These are phyloP conservation scores for Fistularia tabacaria DNA, from an alignment of 2,797 vertebrate species.

Conservation along the genomic window DNA sequence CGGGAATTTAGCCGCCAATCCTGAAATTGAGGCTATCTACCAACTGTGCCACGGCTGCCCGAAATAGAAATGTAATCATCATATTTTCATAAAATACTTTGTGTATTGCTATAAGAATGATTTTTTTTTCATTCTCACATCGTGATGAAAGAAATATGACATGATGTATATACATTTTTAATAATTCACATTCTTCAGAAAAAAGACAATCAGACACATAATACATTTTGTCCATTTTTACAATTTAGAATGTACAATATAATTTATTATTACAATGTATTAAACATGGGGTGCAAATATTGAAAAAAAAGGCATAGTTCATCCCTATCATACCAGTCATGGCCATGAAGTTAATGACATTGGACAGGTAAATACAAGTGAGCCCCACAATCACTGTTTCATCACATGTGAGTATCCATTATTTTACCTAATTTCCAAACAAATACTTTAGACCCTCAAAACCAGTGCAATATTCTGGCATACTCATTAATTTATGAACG, in stretches of 20 bases:
- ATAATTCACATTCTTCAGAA: slow-evolving; percentile 72
- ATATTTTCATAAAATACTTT: too few relatives aligned
- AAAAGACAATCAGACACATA: slow-evolving; percentile 71
- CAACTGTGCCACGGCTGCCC: too few relatives aligned
- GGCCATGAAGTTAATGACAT: slow-evolving; percentile 53
- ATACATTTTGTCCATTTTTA: slow-evolving; percentile 70
- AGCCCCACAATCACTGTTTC: slow-evolving; percentile 31
- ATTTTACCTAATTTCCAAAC: not conserved
- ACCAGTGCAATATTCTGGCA: not conserved
- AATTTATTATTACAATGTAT: slow-evolving; percentile 74
- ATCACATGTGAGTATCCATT: slow-evolving; percentile 11
- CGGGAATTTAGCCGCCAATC: too few relatives aligned
- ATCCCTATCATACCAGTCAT: slow-evolving; percentile 52
- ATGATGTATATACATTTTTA: slow-evolving; percentile 68
- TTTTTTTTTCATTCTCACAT: not conserved
- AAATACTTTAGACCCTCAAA: not conserved
- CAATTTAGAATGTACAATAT: slow-evolving; percentile 78
- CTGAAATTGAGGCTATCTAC: too few relatives aligned
- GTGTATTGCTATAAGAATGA: not conserved
- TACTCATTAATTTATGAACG: too few relatives aligned
- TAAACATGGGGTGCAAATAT: slow-evolving; percentile 63
- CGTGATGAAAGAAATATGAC: slow-evolving; percentile 21
- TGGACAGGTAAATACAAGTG: slow-evolving; percentile 21
- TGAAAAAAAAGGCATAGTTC: slow-evolving; percentile 56
- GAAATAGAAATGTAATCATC: too few relatives aligned